These are phyloP conservation scores for Pandemis heparana DNA, from an alignment of 2,888 invertebrate genomes.

Conservation along the genomic window DNA sequence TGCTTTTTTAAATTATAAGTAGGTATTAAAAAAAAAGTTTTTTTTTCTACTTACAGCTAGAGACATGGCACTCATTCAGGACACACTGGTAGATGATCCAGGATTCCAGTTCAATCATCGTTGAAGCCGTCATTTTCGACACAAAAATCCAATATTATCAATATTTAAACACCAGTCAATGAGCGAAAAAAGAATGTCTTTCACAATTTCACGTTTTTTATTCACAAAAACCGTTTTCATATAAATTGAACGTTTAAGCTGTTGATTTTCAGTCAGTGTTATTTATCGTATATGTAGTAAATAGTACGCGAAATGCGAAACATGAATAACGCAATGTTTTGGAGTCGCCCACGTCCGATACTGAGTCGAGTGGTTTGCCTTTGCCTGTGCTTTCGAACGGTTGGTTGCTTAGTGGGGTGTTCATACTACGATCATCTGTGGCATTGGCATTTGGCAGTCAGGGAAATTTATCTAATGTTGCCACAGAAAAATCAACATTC, in stretches of 20 bases:
- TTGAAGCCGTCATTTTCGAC: slow-evolving; percentile 81
- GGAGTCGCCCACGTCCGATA: slow-evolving; percentile 64
- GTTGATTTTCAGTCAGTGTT: slow-evolving; percentile 63
- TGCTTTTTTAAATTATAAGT: not conserved
- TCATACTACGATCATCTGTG: slow-evolving; percentile 29
- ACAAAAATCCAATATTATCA: slow-evolving; percentile 44
- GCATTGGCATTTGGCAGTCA: slow-evolving; percentile 3
- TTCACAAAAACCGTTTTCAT: slow-evolving; percentile 23
- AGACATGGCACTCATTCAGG: slow-evolving; percentile 88
- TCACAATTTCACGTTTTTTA: slow-evolving; percentile 14
- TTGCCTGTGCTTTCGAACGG: slow-evolving; percentile 58
- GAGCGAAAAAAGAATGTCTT: slow-evolving; percentile 16
- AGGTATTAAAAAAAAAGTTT: not conserved
- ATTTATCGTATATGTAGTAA: slow-evolving; percentile 50
- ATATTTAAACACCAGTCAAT: slow-evolving; percentile 28
- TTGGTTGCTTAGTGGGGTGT: slow-evolving; percentile 10
- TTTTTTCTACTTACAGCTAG: slow-evolving; percentile 85
- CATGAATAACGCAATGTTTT: slow-evolving; percentile 62
- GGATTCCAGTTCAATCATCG: slow-evolving; percentile 88
- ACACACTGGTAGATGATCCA: slow-evolving; percentile 90
- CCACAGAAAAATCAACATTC: slow-evolving; percentile 5
- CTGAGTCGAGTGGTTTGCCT: slow-evolving; percentile 47
- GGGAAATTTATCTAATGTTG: slow-evolving; percentile 25
- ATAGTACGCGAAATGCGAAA: slow-evolving; percentile 65
- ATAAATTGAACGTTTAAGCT: slow-evolving; percentile 46